Evolutionary conservation across 2,113 vertebrate genomes (phyloP), one percentile per base, ranked within the genome.

Genomic region (Crotalus horridus): DNA sequence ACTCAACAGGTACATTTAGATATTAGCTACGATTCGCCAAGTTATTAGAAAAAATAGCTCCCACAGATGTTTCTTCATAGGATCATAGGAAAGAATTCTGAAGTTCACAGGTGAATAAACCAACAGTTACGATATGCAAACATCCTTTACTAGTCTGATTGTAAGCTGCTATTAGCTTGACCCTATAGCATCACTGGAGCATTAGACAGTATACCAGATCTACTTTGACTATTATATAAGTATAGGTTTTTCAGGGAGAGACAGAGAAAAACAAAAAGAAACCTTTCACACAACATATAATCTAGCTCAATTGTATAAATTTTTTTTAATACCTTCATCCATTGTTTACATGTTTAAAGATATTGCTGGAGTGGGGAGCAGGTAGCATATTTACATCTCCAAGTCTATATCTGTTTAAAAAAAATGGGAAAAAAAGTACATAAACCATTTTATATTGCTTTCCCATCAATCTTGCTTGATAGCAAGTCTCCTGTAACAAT

Each of bases 401-500:
- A 24, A 29, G 13, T 91, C 12, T 13, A 0, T 46, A 21, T 85
- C 1, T 54, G 6, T 29, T 26, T 12, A 20, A 90, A 58, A 55
- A 39, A 94, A 94, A 94, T 81, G 93, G 4, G 29, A 1, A 54
- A 4, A 46, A 69, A 69, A 88, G 93, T 90, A 23, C 92, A 48
- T 17, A 56, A 4, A 56, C 55, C 85, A 23, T 93, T 93, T 88
- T 95, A 87, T 95, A 94, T 93, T 95, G 87, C 26, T 86, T 94
- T 29, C 64, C 87, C 89, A 59, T 95, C 93, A 61, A 64, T 94
- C 85, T 46, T 93, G 91, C 2, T 0, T 48, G 87, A 92, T 93
- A 94, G 90, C 95, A 90, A 90, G 29, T 93, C 93, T 92, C 93
- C 94, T 85, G 94, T 89, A 94, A 94, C 93, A 95, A 94, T 96